Evolutionary conservation across 2,113 vertebrate genomes (phyloP), one percentile per base, ranked within the genome.

Genomic region (Pomatorhinus ruficollis): DNA sequence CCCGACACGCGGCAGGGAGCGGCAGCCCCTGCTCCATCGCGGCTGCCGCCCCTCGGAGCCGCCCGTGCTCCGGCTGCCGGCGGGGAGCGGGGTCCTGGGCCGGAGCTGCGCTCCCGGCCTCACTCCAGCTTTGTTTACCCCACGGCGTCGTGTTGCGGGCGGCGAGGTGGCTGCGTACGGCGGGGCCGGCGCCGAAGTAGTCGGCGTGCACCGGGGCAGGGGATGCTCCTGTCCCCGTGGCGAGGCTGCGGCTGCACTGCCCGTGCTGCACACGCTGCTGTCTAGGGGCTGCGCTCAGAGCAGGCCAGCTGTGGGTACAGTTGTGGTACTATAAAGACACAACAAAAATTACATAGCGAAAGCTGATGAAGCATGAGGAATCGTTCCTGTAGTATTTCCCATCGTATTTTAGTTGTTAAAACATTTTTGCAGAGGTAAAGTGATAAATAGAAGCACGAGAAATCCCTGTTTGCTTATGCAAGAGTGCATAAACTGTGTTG

Each of bases 321-420:
- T 1, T 11, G 64, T 10, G 61, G 4, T 15, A 2, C 15, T 15
- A 0, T 5, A 21, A 33, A 54, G 27, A 11, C 15, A 1, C 45
- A 5, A 4, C 4, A 13, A 31, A 56, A 61, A 35, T 19, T 42
- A 2, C 0, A 0, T 12, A 5, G 71, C 31, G 49, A 60, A 53
- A 70, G 42, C n/a, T 35, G 49, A 6, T n/a, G 42, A 52, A 50
- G 27, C 1, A 1, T 0, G n/a, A 20, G 35, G 53, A 27, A 2
- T 69, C 14, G 4, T 44, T 53, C 63, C 44, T 22, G 0, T 25
- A 11, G 21, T 33, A 1, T 64, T 82, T 54, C 16, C 14, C 4
- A 0, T 68, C 24, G 1, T 79, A 16, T 8, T 71, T 53, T 9
- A 7, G 39, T 39, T 4, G 3, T 37, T 63, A 59, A 66, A 87